Base-by-base conservation (phyloP, 2,113 vertebrate species). In the Seriola rivoliana region DNA sequence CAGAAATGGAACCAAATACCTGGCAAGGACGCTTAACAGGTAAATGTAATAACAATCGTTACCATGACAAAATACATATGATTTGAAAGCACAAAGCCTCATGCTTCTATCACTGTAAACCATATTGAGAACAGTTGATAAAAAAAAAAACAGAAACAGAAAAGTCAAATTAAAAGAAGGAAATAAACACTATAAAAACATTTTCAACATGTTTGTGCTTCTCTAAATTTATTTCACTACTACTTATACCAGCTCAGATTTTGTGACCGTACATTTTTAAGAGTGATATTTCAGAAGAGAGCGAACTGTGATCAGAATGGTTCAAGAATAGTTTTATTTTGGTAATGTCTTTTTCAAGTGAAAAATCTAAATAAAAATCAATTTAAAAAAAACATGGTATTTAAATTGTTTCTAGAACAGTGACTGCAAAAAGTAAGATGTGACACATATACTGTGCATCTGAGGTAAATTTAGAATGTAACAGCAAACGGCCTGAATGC, bases 21-120 rank as follows among this genome's bases (percentile, higher is more conserved):
- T 99, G 79, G 98, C 98, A 63, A 96, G 96, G 86, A 99, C 98
- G 19, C 94, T 99, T 12, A 99, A 99, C 91, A 98, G 98, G 98
- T 99, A 75, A 29, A 8, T 21, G 1, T 16, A 0, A 19, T 65
- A 10, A 12, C 12, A 13, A 17, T 23, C 16, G 29, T 23, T 19
- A 13, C 4, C 11, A 9, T 11, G 19, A 65, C 13, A 42, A 36
- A 25, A 5, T 59, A 4, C 25, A 19, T 3, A 25, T 25, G 9
- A 23, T 1, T 3, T 17, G 46, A 50, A 50, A 50, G 50, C 19
- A 52, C 8, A 8, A 50, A 50, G 16, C 46, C 4, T 50, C 46
- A 7, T 52, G 6, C 17, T 21, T 21, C 8, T 9, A n/a, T 52
- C 50, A n/a, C 19, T 52, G 19, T 21, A n/a, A 52, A 21, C 19